Evolutionary conservation across 2,888 invertebrate genomes (phyloP), one percentile per base, ranked within the genome.

Genomic region (Drosophila buzzatii): DNA sequence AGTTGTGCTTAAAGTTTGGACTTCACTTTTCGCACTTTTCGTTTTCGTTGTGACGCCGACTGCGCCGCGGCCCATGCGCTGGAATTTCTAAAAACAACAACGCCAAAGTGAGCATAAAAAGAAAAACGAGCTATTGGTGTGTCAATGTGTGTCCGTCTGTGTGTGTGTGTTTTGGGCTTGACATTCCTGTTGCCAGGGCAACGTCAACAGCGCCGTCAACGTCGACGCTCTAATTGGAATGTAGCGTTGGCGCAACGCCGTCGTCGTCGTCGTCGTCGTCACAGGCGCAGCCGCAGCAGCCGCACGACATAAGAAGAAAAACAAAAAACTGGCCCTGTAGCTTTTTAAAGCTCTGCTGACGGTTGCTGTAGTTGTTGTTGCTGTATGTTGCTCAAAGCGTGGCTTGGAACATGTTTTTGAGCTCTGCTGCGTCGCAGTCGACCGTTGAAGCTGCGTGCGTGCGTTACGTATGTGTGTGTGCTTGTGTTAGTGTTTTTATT

Each of bases 11-110:
- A 72, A 82, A 79, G 74, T 89, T 88, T 58, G 74, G 53, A 27
- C 86, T 87, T 90, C 86, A 86, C 86, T 86, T 90, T 86, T 86
- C 79, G 90, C 86, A 88, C 90, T 90, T 86, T 86, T 90, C 88
- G 83, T 79, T 86, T 86, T 86, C 86, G 85, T 86, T 86, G 69
- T 63, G 76, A 59, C 58, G 67, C 49, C n/a, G 35, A 51, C 77
- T 53, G 72, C 66, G 27, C 27, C 27, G 27, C 70, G 56, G 68
- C 59, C 58, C 35, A 44, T 16, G 49, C 58, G 31, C 47, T 79
- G 88, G 79, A 89, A 85, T 85, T 86, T 89, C 79, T 75, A 76
- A 69, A 69, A 64, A 57, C 56, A 58, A 57, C 31, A 41, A 55
- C 31, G 35, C 49, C 52, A 79, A 68, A 70, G 49, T 23, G 35